Evolutionary conservation across 2,888 invertebrate genomes (phyloP).

Genomic region (Limnephilus marmoratus): DNA sequence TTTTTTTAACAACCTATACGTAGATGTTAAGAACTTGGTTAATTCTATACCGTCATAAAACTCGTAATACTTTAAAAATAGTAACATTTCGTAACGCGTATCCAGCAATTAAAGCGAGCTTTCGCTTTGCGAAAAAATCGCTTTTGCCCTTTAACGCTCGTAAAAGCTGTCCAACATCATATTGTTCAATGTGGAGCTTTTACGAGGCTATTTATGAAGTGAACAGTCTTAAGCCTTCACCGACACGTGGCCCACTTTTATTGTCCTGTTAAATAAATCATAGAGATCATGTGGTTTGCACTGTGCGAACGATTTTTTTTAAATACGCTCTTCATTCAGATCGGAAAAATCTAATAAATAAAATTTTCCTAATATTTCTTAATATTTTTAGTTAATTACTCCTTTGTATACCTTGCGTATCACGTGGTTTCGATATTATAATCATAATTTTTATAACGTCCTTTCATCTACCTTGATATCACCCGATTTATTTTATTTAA

Average conservation of each 20-base stretch:
- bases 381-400: too few relatives aligned
- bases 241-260: conserved; percentile 3
- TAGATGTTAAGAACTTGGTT: too few relatives aligned
- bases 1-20: too few relatives aligned
- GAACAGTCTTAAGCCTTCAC: not conserved
- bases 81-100: not conserved
- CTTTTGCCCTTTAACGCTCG: not conserved
- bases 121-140: not conserved
- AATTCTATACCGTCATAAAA: too few relatives aligned
- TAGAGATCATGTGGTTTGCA: conserved; percentile 14
- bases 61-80: not conserved
- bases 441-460: too few relatives aligned
- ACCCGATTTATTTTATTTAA: too few relatives aligned
- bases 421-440: too few relatives aligned
- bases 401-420: too few relatives aligned
- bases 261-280: not conserved
- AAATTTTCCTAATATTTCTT: too few relatives aligned
- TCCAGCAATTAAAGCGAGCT: not conserved
- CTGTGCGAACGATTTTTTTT: not conserved
- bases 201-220: not conserved
- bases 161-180: not conserved
- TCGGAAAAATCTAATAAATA: too few relatives aligned
- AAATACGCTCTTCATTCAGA: not conserved
- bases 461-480: too few relatives aligned
- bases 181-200: not conserved